Evolutionary conservation across 2,797 vertebrate genomes (phyloP).

Genomic region (Myotis daubentonii): DNA sequence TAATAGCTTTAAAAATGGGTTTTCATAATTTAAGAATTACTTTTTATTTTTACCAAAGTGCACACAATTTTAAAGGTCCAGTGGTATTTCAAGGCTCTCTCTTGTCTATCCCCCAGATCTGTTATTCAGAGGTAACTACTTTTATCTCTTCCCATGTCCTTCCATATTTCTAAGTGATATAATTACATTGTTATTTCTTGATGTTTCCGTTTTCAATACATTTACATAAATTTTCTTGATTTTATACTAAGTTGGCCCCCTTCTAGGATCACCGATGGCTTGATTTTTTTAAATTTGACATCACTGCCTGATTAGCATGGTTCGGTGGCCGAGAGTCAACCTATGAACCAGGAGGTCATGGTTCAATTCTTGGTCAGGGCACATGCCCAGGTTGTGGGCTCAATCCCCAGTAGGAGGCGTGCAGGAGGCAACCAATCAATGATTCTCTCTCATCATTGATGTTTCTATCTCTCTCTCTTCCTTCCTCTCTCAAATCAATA

Average conservation of each 20-base stretch:
- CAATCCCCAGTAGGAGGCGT: no score
- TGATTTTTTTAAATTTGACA: background rate
- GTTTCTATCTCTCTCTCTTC: no score
- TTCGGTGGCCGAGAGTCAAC: no score
- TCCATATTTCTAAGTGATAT: conserved; percentile 16
- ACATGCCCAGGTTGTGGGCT: no score
- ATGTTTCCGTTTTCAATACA: background rate
- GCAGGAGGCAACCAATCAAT: no score
- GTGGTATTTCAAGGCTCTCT: conserved; percentile 12
- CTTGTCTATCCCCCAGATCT: background rate
- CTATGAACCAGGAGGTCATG: no score
- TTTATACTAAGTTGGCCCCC: background rate
- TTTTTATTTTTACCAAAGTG: conserved; percentile 7
- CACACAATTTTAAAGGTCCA: background rate
- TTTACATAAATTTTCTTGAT: conserved; percentile 39
- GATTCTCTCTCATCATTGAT: no score
- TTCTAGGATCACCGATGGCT: background rate
- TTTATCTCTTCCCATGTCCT: background rate
- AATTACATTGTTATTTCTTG: background rate
- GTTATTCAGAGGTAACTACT: background rate
- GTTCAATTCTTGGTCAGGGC: no score
- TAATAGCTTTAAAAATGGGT: background rate
- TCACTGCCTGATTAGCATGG: no score
- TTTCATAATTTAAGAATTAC: background rate
- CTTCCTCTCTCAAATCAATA: no score